phyloP scores from a whole-genome alignment of 1,140 invertebrate species.

The Brachionus sp. region DNA sequence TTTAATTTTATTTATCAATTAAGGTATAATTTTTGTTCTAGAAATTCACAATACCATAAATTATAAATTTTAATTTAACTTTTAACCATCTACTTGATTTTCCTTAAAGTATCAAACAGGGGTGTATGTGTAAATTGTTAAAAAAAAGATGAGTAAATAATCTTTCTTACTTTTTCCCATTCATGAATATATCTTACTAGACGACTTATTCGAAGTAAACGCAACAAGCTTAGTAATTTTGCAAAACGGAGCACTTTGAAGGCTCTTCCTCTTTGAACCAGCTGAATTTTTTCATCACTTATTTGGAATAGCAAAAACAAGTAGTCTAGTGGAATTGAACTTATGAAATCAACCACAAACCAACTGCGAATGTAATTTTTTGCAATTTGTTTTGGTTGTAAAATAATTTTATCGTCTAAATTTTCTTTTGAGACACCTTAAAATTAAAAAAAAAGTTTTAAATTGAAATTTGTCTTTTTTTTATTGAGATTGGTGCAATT shows the following conservation, averaged over 20 bases:
- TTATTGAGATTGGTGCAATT: too few relatives aligned
- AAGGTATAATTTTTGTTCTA: not conserved
- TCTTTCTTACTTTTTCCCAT: constrained; percentile 85
- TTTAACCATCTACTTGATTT: too few relatives aligned
- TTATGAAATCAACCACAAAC: constrained; percentile 98
- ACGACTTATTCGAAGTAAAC: constrained; percentile 85
- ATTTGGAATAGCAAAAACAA: constrained; percentile 94
- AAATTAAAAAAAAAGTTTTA: too few relatives aligned
- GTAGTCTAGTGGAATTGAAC: constrained; percentile 97
- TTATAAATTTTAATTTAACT: too few relatives aligned
- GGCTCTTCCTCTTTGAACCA: constrained; percentile 71
- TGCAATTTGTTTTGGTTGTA: constrained; percentile 95
- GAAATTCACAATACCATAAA: not conserved
- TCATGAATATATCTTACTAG: constrained; percentile 95
- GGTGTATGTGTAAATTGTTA: too few relatives aligned
- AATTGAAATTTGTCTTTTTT: too few relatives aligned
- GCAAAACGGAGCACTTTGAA: constrained; percentile 89
- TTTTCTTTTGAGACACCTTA: constrained; percentile 98
- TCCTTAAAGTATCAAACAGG: too few relatives aligned
- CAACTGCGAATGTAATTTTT: constrained; percentile 96
- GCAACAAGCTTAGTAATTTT: constrained; percentile 88
- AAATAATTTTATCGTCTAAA: constrained; percentile 85
- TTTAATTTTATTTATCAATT: not conserved
- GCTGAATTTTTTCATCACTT: not conserved
- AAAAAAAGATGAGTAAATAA: too few relatives aligned